A percentile compares a stretch with the other conserved stretches of the same genome.
Conservation (phyloP, 2,113 vertebrate genomes). For the Pangasianodon gigas region DNA sequence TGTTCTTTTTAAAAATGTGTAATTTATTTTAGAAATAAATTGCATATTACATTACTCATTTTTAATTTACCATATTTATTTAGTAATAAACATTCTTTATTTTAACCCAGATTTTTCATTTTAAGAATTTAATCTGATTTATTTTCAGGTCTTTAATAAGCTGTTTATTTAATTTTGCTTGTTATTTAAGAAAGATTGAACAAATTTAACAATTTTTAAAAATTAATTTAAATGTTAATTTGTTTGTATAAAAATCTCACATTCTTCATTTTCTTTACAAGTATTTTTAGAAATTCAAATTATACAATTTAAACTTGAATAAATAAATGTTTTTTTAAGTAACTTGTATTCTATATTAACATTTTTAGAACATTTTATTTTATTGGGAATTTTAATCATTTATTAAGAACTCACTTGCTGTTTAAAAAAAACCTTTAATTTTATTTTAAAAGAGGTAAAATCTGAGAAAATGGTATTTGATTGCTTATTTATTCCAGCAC, state of each 20-base stretch:
- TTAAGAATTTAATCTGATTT: background rate
- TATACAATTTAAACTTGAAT: background rate
- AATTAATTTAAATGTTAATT: no score
- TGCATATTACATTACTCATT: background rate
- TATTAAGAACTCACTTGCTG: background rate
- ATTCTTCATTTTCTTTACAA: background rate
- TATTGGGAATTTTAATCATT: background rate
- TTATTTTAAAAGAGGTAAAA: background rate
- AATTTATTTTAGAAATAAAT: background rate
- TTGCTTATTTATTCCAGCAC: background rate
- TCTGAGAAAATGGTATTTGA: background rate
- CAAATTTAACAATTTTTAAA: background rate
- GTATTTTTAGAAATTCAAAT: background rate
- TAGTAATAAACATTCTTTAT: background rate
- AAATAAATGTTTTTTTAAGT: background rate
- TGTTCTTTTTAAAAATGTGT: background rate
- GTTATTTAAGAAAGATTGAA: background rate
- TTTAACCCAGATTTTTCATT: background rate
- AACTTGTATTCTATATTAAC: background rate
- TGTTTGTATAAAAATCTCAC: background rate
- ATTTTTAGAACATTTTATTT: background rate
- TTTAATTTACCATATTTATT: background rate
- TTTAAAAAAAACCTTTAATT: background rate
- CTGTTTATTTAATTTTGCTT: background rate
- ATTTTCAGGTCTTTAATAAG: background rate